These are phyloP conservation scores for Carterocephalus palaemon DNA, from an alignment of 2,888 invertebrate genomes.

Conservation along the genomic window DNA sequence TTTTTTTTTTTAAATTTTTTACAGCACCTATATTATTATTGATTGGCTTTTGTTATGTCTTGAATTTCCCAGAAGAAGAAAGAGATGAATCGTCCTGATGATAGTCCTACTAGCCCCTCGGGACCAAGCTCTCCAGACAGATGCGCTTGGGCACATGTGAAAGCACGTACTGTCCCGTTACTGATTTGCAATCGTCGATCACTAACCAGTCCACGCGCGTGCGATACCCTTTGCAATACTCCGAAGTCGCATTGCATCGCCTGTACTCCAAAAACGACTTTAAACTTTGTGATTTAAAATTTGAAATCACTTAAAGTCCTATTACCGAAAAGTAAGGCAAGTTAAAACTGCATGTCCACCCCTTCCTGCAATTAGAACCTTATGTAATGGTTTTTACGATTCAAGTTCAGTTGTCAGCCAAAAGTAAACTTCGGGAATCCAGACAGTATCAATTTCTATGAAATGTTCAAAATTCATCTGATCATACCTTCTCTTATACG, in stretches of 20 bases:
- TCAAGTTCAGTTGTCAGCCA: background rate
- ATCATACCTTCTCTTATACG: too few relatives aligned
- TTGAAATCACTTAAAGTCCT: slow-evolving; percentile 1
- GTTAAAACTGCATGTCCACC: too few relatives aligned
- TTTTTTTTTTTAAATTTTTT: too few relatives aligned
- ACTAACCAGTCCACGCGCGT: slow-evolving; percentile 55
- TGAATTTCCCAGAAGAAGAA: too few relatives aligned
- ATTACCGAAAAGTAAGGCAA: background rate
- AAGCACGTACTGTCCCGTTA: slow-evolving; percentile 48
- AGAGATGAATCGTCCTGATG: too few relatives aligned
- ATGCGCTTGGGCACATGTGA: too few relatives aligned
- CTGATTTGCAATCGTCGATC: slow-evolving; percentile 48
- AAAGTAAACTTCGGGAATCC: slow-evolving; percentile 22
- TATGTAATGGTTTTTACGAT: background rate
- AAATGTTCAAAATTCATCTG: slow-evolving; percentile 31
- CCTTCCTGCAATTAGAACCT: background rate
- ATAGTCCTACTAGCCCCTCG: too few relatives aligned
- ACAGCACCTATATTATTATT: too few relatives aligned
- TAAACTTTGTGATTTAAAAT: background rate
- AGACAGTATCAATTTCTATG: slow-evolving; percentile 27
- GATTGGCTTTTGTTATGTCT: too few relatives aligned
- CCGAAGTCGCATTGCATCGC: slow-evolving; percentile 22
- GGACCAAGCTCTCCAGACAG: too few relatives aligned
- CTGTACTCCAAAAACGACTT: slow-evolving; percentile 5
- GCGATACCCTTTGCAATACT: slow-evolving; percentile 49